Evolutionary conservation across 2,888 invertebrate genomes (phyloP), one percentile per base, ranked within the genome.

Genomic region (Xestia xanthographa): DNA sequence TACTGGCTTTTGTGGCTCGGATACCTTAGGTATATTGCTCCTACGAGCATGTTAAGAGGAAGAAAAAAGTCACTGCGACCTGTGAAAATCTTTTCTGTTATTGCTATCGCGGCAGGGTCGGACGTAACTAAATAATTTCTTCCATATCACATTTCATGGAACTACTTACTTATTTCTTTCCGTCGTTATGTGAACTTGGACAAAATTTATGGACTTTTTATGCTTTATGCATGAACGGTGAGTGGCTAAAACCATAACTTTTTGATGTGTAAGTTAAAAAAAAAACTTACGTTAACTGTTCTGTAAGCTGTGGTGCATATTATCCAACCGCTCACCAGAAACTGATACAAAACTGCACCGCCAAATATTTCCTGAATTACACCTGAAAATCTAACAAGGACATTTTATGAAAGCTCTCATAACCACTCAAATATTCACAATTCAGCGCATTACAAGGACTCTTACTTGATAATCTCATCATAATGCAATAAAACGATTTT

Each of bases 271-370:
- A 45, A 0, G n/a, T n/a, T n/a, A n/a, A 0, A 3, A n/a, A 56
- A 65, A 22, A 43, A 66, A 81, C 84, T 84, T 69, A 81, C 92
- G 58, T 83, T 86, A 12, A 87, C 79, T 34, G 87, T 87, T 78
- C 85, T 87, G 70, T 92, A 92, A 17, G 89, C 89, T 20, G 90
- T 85, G 5, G 89, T 90, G 67, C 91, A 92, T 53, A 91, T 86
- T 73, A 91, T 90, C 91, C 91, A 92, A 12, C 84, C 88, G 60
- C 87, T 89, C 8, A 92, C 82, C 62, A 91, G 53, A 77, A 92
- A 91, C 50, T 90, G 87, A 58, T 88, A 91, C 9, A 92, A 72
- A 1, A 89, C 62, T 1, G 85, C 84, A 4, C 80, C 84, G 8
- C 88, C 85, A 73, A 92, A 92, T 75, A 91, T 81, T 17, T 80